Evolutionary conservation across 1,140 invertebrate species (phyloP), one percentile per base, ranked within the genome.

Genomic region (Orussus abietinus): DNA sequence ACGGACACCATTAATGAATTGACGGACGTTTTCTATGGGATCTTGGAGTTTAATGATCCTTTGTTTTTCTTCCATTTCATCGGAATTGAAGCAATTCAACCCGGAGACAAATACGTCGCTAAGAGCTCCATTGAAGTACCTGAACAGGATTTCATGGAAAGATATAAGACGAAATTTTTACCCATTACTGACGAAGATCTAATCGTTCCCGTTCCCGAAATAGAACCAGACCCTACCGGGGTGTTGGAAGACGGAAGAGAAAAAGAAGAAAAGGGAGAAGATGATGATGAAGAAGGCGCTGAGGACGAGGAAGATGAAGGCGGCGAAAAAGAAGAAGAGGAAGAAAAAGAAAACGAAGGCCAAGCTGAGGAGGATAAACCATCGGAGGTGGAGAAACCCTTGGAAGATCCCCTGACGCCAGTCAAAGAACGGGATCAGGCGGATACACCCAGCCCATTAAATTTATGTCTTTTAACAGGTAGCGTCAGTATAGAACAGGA

Each of bases 111-210:
- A 26, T 61, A 58, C 15, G 28, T 39, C 2, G 30, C 34, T 0
- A 12, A 39, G 0, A n/a, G 37, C 3, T 28, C 38, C 4, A 37
- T 59, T 7, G 39, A 44, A 12, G 4, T 56, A 0, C 45, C 46
- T 1, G 39, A 47, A 3, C 43, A 53, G 1, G 14, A 34, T 2
- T 5, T 5, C 0, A 17, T 46, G 4, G 48, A 58, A n/a, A 57
- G 44, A 9, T 68, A 61, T 34, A 33, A 47, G 30, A 66, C 61
- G 1, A 57, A 38, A 21, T 69, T 66, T 28, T 36, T 69, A 11
- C 66, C 66, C 0, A 43, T 69, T 1, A 66, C 61, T 2, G 56
- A 68, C 20, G 56, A 62, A 0, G 59, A 66, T 49, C 19, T 68
- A 2, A 0, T 26, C n/a, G n/a, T n/a, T n/a, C n/a, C n/a, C n/a